Base-by-base conservation (phyloP, 2,888 invertebrate species). In the Phrixothrix hirtus region DNA sequence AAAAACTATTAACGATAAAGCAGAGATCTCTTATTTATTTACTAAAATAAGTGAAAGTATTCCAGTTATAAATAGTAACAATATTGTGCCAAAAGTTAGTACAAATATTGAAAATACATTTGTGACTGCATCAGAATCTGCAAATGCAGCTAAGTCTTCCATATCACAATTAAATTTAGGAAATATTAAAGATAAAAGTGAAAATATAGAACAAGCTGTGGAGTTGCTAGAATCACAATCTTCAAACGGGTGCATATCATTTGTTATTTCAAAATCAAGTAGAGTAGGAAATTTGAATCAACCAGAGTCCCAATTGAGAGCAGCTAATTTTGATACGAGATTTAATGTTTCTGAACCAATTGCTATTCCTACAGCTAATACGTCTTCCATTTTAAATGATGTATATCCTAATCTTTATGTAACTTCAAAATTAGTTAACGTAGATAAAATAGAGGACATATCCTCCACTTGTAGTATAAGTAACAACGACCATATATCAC, bases 201-300 rank as follows among this genome's bases (percentile, higher is more conserved):
- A 34, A 27, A 44, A 4, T 11, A 21, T n/a, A 36, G 10, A 14
- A 6, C 16, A 44, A 38, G 27, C 32, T 45, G 45, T 26, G 49
- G 49, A 50, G 39, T 30, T 57, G 59, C 61, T 60, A 63, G 63
- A 62, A 62, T 59, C 62, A 64, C 68, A 68, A 64, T 65, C 66
- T 58, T 61, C 62, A 58, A 70, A 70, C 63, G 62, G 62, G 63
- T 69, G 70, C 73, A 74, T 74, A 74, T 74, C 74, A 73, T 67
- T 67, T 60, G 65, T 68, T 66, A 67, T 62, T 64, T 64, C 67
- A 60, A 66, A 67, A 49, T 53, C 52, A 51, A 65, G 60, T 60
- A 60, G 51, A 48, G 29, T 48, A 57, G 55, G 37, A 27, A 42
- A 43, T 39, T 26, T 29, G 16, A 47, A 31, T 38, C 51, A 59